Evolutionary conservation across 2,797 vertebrate genomes (phyloP).

Genomic region (Phyllotis vaccarum): DNA sequence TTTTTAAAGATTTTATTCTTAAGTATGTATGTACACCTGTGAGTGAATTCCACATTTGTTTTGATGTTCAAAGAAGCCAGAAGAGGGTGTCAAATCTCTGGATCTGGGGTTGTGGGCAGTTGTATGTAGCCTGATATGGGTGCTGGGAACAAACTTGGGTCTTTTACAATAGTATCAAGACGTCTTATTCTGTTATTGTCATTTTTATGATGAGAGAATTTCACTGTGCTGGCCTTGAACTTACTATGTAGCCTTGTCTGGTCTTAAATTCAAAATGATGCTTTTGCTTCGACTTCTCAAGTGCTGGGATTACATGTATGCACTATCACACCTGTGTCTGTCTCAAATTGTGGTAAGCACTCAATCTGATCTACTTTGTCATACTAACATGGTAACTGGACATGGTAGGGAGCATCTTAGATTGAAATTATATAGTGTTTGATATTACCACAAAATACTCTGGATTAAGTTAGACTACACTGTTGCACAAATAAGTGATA

Average conservation of each 20-base stretch:
- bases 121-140: neutral
- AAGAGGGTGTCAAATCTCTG: neutral
- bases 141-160: neutral
- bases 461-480: no score
- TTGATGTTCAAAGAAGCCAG: neutral
- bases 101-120: neutral
- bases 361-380: neutral
- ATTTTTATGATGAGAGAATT: neutral
- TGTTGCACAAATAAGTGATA: no score
- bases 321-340: neutral
- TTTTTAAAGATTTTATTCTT: neutral
- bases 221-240: neutral
- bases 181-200: neutral
- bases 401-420: neutral
- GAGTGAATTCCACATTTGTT: neutral
- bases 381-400: neutral
- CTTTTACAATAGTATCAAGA: neutral
- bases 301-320: no score
- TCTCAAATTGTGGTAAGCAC: neutral
- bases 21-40: neutral
- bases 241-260: no score
- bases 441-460: conserved; percentile 8
- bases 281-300: no score
- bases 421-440: neutral
- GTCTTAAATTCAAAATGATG: no score